Base-by-base conservation (phyloP, 2,888 invertebrate species). In the Agrypnus murinus region DNA sequence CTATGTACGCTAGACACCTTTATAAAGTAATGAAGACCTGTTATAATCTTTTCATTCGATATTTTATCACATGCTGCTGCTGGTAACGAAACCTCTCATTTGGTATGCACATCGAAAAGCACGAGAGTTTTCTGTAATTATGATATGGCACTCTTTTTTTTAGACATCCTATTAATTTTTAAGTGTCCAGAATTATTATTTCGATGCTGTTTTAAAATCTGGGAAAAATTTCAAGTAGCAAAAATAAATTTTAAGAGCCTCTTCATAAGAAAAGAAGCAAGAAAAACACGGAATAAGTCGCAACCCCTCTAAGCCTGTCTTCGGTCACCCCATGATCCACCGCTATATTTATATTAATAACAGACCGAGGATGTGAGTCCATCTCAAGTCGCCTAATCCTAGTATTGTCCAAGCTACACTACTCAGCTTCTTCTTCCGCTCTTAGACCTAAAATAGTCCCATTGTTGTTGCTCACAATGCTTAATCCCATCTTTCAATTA, bases 401-500 rank as follows among this genome's bases (percentile, higher is more conserved):
- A 34, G 69, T 66, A 80, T 81, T 81, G 81, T 81, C 79, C 80
- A 69, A 72, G 72, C 63, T 48, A 57, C 69, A 71, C 73, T 69
- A 69, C 71, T 72, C 74, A 73, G 72, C 74, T 75, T 70, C 75
- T 78, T 78, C 77, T 77, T 77, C 76, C 75, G 76, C 77, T 78
- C 74, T 73, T 75, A 71, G 71, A 73, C 72, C 78, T 77, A 78
- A 79, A 80, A 80, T 79, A 78, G 74, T 75, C 71, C 73, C 5
- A 77, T 79, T 77, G 76, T 75, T 71, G 75, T 72, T 72, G 73
- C 59, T 62, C 75, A 79, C 79, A 79, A 79, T 79, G 69, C 74
- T 72, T 79, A 81, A 81, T 80, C 77, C 79, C 75, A 79, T 79
- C 76, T 79, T 79, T 80, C 81, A 81, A 81, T 80, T 81, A 79